Percentiles rank a stretch among this genome's conserved stretches.
phyloP scores from a whole-genome alignment of 2,797 vertebrate genomes.

The Coranthus polyacanthus region DNA sequence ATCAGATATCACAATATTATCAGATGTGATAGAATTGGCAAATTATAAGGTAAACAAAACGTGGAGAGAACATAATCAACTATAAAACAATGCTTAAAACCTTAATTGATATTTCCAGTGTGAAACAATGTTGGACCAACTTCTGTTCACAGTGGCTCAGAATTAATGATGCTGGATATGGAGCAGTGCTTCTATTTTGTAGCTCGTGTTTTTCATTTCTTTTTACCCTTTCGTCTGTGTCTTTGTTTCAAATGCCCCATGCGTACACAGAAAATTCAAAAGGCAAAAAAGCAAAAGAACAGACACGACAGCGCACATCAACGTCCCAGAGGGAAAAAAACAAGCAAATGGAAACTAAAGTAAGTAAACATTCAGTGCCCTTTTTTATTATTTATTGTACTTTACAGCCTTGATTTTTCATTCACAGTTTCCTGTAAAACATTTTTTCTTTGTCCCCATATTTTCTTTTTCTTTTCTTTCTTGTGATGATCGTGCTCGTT shows the following conservation, averaged over 20 bases:
- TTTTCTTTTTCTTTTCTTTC: background rate
- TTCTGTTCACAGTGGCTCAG: constrained; percentile 4
- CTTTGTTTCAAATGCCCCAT: constrained; percentile 1
- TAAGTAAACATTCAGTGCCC: constrained; percentile 12
- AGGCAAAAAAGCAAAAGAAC: constrained; percentile 13
- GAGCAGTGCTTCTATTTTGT: background rate
- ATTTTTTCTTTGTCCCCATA: background rate
- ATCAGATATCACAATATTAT: constrained; percentile 42
- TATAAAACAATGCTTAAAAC: background rate
- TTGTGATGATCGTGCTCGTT: background rate
- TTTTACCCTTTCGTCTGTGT: background rate
- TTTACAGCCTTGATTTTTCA: constrained; percentile 4
- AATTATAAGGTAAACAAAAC: constrained; percentile 5
- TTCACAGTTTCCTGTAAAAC: background rate
- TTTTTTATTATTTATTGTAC: background rate
- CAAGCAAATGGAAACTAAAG: constrained; percentile 24
- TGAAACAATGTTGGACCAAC: background rate
- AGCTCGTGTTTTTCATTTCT: background rate
- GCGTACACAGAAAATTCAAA: constrained; percentile 2
- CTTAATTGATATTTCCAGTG: constrained; percentile 26
- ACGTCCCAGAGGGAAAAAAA: background rate
- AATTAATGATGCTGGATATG: constrained; percentile 6
- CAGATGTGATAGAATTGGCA: constrained; percentile 17
- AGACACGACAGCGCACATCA: background rate
- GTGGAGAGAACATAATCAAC: background rate